A percentile compares a stretch with the other conserved stretches of the same genome.
Conservation (phyloP, 37 sponge, comb jelly and placozoan genomes). For the Bolinopsis microptera region DNA sequence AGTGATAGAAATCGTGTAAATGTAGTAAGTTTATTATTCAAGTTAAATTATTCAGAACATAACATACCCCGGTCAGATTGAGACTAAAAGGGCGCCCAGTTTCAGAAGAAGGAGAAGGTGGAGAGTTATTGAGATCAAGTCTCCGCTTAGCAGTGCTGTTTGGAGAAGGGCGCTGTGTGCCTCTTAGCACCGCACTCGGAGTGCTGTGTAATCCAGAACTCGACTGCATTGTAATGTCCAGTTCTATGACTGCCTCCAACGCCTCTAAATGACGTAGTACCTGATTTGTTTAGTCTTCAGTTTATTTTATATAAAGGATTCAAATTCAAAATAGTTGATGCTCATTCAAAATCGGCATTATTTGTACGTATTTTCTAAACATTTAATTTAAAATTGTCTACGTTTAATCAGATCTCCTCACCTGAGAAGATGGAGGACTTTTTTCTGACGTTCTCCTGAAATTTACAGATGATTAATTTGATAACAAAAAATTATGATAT, state of each 20-base stretch:
- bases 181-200: too few species aligned
- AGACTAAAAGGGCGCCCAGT: background rate
- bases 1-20: too few species aligned
- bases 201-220: too few species aligned
- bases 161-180: background rate
- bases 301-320: too few species aligned
- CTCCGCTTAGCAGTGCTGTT: background rate
- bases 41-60: too few species aligned
- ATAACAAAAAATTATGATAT: background rate
- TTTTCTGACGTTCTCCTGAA: background rate
- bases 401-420: background rate
- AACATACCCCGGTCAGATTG: constrained; percentile 1
- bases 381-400: too few species aligned
- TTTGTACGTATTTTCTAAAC: too few species aligned
- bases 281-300: background rate
- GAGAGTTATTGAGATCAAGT: constrained; percentile 17
- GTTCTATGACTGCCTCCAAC: constrained; percentile 36
- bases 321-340: too few species aligned
- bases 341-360: too few species aligned
- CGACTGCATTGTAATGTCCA: constrained; percentile 59
- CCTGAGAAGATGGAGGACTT: constrained; percentile 27
- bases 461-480: background rate
- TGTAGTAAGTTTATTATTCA: too few species aligned
- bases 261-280: constrained; percentile 43
- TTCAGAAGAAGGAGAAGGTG: constrained; percentile 2